A percentile compares a stretch with the other conserved stretches of the same genome.
These are phyloP conservation scores for Amitus sp. DNA, from an alignment of 2,888 invertebrate genomes.

Conservation along the genomic window DNA sequence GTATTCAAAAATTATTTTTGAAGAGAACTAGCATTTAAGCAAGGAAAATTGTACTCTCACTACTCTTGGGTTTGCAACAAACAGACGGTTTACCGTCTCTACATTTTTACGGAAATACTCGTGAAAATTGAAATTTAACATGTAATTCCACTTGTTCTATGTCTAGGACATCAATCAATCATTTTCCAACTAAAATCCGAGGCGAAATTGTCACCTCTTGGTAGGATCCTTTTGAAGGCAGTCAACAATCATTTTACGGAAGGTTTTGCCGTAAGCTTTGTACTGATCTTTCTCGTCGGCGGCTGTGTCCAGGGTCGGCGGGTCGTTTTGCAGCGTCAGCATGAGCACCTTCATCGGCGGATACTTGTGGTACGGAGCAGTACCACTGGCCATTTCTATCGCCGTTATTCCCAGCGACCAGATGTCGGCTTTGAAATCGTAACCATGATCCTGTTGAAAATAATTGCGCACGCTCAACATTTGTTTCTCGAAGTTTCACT, in stretches of 20 bases:
- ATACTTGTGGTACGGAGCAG: conserved; percentile 98
- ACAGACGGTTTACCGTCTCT: too few relatives aligned
- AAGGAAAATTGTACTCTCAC: too few relatives aligned
- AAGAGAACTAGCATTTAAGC: too few relatives aligned
- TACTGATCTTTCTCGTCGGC: conserved; percentile 98
- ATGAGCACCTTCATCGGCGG: conserved; percentile 99
- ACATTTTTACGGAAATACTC: too few relatives aligned
- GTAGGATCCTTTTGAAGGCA: conserved; percentile 96
- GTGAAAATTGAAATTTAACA: too few relatives aligned
- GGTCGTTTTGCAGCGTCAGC: conserved; percentile 98
- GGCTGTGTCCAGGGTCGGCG: conserved; percentile 94
- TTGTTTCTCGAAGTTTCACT: too few relatives aligned
- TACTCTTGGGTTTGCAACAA: too few relatives aligned
- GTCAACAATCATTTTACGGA: conserved; percentile 95
- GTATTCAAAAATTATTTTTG: too few relatives aligned
- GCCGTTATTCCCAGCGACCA: conserved; percentile 97
- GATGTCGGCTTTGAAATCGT: conserved; percentile 97
- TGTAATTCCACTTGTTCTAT: too few relatives aligned
- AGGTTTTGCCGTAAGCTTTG: conserved; percentile 96
- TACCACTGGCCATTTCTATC: conserved; percentile 98
- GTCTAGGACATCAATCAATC: conserved; percentile 14
- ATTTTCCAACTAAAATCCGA: too few relatives aligned
- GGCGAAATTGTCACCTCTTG: conserved; percentile 72
- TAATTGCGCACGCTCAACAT: neutral
- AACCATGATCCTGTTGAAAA: conserved; percentile 93